phyloP scores from a whole-genome alignment of 2,888 invertebrate species.

The Teleiodes luculella region DNA sequence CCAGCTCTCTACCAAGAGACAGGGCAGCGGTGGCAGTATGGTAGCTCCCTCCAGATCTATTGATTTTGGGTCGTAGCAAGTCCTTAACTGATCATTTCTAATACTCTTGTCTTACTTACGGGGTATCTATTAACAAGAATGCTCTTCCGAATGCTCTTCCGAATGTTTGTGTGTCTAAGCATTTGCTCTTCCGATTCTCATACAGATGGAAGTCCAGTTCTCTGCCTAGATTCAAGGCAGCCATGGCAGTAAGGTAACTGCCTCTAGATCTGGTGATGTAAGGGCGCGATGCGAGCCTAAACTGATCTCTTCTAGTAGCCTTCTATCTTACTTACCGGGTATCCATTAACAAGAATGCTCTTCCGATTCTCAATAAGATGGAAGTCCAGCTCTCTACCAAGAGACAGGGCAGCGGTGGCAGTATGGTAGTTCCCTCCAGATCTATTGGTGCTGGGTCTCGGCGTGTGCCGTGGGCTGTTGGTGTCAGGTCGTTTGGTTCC shows the following conservation, averaged over 20 bases:
- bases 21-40: constrained; percentile 63
- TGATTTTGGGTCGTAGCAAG: too few species aligned
- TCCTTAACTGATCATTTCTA: too few species aligned
- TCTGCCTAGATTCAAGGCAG: constrained; percentile 61
- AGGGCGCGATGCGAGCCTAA: too few species aligned
- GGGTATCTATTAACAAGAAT: too few species aligned
- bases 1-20: constrained; percentile 64
- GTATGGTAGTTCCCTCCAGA: constrained; percentile 54
- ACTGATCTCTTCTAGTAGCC: too few species aligned
- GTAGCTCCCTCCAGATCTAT: constrained; percentile 51
- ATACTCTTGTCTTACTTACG: too few species aligned
- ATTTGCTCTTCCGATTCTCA: constrained; percentile 69
- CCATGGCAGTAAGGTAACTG: constrained; percentile 49
- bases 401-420: constrained; percentile 62
- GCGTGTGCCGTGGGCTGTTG: constrained; percentile 58
- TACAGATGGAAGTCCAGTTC: constrained; percentile 58
- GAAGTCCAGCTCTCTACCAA: constrained; percentile 66
- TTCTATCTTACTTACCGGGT: constrained; percentile 47
- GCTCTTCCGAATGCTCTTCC: not conserved
- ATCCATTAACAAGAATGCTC: constrained; percentile 73
- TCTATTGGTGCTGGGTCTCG: constrained; percentile 48
- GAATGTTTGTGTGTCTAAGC: constrained; percentile 31
- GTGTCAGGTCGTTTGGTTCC: constrained; percentile 55
- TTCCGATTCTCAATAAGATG: constrained; percentile 28
- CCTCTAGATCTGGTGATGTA: not conserved